Evolutionary conservation across 2,888 invertebrate genomes (phyloP).

Genomic region (Parnassius mnemosyne): DNA sequence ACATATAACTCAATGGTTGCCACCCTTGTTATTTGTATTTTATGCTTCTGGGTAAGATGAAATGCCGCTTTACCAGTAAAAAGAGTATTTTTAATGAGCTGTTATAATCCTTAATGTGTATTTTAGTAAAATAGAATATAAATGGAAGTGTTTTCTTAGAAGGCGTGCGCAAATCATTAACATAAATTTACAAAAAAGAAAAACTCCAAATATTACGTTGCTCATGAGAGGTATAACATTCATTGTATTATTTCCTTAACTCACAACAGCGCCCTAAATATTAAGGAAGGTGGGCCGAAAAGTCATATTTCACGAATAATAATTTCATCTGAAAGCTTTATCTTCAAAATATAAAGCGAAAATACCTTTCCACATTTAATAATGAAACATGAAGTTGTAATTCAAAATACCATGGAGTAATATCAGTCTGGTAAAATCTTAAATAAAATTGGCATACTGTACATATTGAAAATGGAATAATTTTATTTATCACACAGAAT

Average conservation of each 20-base stretch:
- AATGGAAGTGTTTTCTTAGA: no score
- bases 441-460: background rate
- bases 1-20: no score
- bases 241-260: slow-evolving; percentile 7
- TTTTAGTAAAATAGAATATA: no score
- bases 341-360: slow-evolving; percentile 1
- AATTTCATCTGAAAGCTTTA: slow-evolving; percentile 1
- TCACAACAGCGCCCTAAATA: slow-evolving; percentile 6
- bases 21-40: no score
- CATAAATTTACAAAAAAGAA: no score
- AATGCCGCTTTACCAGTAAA: no score
- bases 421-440: background rate
- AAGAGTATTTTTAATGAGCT: no score
- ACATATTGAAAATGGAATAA: no score
- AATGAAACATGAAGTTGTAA: slow-evolving; percentile 1
- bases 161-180: no score
- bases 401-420: background rate
- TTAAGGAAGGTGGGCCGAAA: slow-evolving; percentile 4
- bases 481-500: no score
- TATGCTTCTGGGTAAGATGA: no score
- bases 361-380: background rate
- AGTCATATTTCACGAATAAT: slow-evolving; percentile 8
- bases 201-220: slow-evolving; percentile 1
- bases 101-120: no score
- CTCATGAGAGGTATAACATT: slow-evolving; percentile 15